Evolutionary conservation across 2,888 invertebrate species (phyloP), one percentile per base, ranked within the genome.

Genomic region (Polylopha cassiicola): DNA sequence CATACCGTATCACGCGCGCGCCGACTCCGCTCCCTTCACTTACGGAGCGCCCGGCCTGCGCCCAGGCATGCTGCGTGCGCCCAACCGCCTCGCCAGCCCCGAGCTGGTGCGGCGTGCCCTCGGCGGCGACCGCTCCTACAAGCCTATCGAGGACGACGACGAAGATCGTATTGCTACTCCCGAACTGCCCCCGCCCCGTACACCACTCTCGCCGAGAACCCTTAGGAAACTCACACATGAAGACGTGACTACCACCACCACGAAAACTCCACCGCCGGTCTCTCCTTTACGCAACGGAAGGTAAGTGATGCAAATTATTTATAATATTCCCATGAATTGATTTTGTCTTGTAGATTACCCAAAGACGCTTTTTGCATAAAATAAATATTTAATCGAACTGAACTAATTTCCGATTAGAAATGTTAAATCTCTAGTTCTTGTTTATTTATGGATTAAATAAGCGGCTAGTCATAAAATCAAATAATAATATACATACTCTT

Each of bases 1-100:
- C 73, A 94, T 95, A 73, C 95, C 96, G 56, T 96, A 96, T 84
- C 95, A 96, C 91, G 95, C 95, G 65, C 89, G 95, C 63, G 91
- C 93, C 57, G 93, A 95, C 77, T 93, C 94, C 60, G 90, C 93
- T 60, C 96, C 96, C 47, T 95, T 95, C 82, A 93, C 94, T 41
- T 96, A 96, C 89, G 94, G 94, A 39, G 91, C 89, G 46, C 89
- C 90, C 44, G 81, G 81, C 50, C 73, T 82, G 44, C 72, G 76
- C 46, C 78, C 87, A 57, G 88, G 87, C 65, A 91, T 91, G 91
- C 87, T 91, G 59, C 91, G 88, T 56, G 84, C 90, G 48, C 89
- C 91, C 61, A 89, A 91, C 72, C 92, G 92, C 61, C 88, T 94
- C 52, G 92, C 93, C 62, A 94, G 94, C 77, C 95, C 95, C 44